These are phyloP conservation scores for Indri indri DNA, from an alignment of 2,113 vertebrate genomes.

Conservation along the genomic window DNA sequence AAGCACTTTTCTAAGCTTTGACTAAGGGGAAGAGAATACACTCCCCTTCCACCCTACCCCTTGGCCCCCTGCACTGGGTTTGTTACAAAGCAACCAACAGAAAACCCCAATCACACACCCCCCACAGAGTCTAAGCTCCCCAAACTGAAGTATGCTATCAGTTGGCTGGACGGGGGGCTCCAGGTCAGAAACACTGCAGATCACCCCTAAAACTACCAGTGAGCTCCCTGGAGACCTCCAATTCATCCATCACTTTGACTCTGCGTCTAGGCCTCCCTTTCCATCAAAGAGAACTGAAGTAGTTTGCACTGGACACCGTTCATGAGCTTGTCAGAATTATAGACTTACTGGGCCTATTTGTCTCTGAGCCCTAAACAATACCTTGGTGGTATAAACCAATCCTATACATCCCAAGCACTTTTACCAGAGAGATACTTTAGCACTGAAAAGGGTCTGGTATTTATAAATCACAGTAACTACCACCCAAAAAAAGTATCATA, in stretches of 20 bases:
- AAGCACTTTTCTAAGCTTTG: background rate
- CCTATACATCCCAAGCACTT: background rate
- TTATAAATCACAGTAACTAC: constrained; percentile 1
- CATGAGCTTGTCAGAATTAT: background rate
- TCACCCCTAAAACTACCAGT: background rate
- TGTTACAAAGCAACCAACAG: background rate
- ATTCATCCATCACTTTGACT: background rate
- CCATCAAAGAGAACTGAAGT: background rate
- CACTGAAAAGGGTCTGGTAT: background rate
- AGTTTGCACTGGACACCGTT: background rate
- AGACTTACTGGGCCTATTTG: background rate
- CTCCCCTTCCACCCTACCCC: too few relatives aligned
- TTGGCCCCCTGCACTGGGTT: background rate
- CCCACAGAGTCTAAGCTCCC: background rate
- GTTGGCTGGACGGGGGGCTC: background rate
- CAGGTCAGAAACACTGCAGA: background rate
- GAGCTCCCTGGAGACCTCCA: background rate
- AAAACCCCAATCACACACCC: background rate
- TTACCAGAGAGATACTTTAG: background rate
- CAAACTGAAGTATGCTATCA: too few relatives aligned
- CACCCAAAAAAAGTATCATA: background rate
- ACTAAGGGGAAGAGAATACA: background rate
- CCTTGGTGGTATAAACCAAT: background rate
- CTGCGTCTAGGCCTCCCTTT: background rate
- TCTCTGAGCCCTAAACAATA: background rate